Conservation (phyloP, 2,113 vertebrate genomes). For the Abramis brama region DNA sequence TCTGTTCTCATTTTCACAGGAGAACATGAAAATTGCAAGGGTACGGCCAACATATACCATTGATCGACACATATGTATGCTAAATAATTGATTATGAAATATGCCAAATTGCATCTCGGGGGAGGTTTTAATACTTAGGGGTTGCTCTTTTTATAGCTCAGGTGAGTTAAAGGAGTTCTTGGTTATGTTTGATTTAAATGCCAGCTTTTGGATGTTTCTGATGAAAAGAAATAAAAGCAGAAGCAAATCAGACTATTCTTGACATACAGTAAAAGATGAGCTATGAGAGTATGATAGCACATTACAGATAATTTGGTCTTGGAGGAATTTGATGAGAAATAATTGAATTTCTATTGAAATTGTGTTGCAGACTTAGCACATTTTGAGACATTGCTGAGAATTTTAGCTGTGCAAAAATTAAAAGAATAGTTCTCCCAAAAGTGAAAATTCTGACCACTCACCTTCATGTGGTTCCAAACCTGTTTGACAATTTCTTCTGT, state of each 20-base stretch:
- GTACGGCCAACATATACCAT: slow-evolving; percentile 45
- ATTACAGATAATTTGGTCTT: background rate
- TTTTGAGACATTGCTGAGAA: background rate
- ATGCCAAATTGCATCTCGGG: background rate
- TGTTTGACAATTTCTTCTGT: background rate
- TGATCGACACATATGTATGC: slow-evolving; percentile 45
- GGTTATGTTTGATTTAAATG: slow-evolving; percentile 14
- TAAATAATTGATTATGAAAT: slow-evolving; percentile 33
- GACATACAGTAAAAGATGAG: background rate
- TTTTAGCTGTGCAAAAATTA: background rate
- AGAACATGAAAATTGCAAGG: slow-evolving; percentile 47
- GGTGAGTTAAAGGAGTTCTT: slow-evolving; percentile 6
- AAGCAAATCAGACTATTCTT: background rate
- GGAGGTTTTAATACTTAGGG: background rate
- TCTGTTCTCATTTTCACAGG: slow-evolving; percentile 50
- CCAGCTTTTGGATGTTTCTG: background rate
- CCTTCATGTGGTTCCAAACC: no score
- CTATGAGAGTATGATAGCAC: background rate
- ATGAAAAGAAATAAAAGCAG: background rate
- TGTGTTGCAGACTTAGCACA: background rate
- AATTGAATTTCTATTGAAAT: background rate
- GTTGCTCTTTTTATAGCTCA: slow-evolving; percentile 1
- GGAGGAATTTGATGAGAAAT: slow-evolving; percentile 18
- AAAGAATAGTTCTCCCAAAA: no score
- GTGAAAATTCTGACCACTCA: no score